phyloP scores from a whole-genome alignment of 2,797 vertebrate species.

The Hydrophis major region DNA sequence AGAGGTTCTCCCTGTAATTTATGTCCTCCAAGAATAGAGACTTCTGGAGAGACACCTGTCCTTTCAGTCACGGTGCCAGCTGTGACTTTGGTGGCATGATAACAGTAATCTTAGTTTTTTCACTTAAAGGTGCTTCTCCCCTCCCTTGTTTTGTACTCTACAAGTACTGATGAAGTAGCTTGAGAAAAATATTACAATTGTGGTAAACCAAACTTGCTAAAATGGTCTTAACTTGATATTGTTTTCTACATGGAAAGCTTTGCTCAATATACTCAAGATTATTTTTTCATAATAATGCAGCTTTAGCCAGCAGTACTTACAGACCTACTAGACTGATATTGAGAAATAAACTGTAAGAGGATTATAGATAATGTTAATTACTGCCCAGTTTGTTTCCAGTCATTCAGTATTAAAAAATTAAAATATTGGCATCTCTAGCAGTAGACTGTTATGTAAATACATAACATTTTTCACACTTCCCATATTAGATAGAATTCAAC shows the following conservation, averaged over 20 bases:
- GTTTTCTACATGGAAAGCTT: conserved; percentile 65
- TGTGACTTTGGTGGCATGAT: conserved; percentile 76
- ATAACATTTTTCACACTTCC: conserved; percentile 61
- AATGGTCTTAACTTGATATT: conserved; percentile 64
- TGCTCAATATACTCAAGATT: conserved; percentile 64
- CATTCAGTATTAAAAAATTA: conserved; percentile 59
- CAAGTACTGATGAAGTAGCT: conserved; percentile 61
- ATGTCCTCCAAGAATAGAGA: conserved; percentile 71
- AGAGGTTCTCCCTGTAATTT: conserved; percentile 69
- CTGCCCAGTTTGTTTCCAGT: conserved; percentile 52
- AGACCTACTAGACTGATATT: conserved; percentile 56
- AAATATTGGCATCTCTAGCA: conserved; percentile 52
- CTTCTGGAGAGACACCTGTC: conserved; percentile 68
- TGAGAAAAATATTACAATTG: conserved; percentile 57
- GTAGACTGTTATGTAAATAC: conserved; percentile 60
- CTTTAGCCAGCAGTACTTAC: conserved; percentile 67
- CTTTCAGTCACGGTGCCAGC: conserved; percentile 67
- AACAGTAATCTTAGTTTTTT: conserved; percentile 55
- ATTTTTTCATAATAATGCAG: conserved; percentile 54
- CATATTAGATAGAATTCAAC: conserved; percentile 44
- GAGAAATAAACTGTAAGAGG: conserved; percentile 52
- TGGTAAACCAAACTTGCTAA: conserved; percentile 57
- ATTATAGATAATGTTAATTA: conserved; percentile 61
- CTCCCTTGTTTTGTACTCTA: background rate
- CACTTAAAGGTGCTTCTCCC: conserved; percentile 66